Percentiles rank a stretch among this genome's conserved stretches.
Conservation (phyloP, 2,888 invertebrate genomes). For the Lasioglossum pauxillum region DNA sequence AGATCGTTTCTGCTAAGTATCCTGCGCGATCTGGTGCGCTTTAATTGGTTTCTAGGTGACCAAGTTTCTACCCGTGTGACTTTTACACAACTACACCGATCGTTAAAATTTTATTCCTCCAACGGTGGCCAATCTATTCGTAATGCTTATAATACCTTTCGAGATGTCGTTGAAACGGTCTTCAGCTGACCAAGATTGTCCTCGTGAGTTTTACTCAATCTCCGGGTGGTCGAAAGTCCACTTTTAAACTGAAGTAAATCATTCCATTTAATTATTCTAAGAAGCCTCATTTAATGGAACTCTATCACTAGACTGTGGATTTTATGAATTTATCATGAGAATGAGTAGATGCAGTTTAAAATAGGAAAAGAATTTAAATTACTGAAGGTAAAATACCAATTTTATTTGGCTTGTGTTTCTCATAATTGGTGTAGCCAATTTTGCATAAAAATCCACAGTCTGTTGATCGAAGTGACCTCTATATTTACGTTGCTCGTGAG, state of each 20-base stretch:
- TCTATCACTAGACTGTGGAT: not conserved
- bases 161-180: not conserved
- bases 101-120: not conserved
- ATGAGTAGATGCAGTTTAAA: not conserved
- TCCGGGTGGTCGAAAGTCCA: not conserved
- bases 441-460: not conserved
- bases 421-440: not conserved
- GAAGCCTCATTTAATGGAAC: not conserved
- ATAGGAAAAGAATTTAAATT: not conserved
- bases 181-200: not conserved
- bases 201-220: not conserved
- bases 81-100: not conserved
- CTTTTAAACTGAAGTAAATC: not conserved
- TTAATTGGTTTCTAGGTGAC: conserved; percentile 14
- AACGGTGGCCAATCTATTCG: not conserved
- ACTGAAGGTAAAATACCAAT: not conserved
- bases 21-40: not conserved
- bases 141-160: not conserved
- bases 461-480: not conserved
- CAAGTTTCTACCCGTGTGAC: not conserved
- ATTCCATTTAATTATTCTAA: not conserved
- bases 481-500: not conserved
- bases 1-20: not conserved
- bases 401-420: not conserved
- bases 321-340: not conserved